phyloP scores from a whole-genome alignment of 2,113 vertebrate genomes.

The Calyptomena viridis region DNA sequence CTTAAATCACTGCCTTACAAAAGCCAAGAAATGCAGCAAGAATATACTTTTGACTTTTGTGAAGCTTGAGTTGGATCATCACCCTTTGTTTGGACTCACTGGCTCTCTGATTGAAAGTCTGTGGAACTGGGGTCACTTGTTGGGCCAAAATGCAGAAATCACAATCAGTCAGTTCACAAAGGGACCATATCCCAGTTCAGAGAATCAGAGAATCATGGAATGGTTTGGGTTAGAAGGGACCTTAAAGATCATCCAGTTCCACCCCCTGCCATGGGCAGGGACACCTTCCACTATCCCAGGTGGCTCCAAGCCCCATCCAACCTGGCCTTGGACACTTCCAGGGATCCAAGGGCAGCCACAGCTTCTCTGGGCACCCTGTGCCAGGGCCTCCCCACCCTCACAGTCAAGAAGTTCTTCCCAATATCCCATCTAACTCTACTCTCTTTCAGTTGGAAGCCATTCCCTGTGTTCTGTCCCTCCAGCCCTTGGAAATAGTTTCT shows the following conservation, averaged over 20 bases:
- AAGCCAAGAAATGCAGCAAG: neutral
- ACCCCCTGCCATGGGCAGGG: neutral
- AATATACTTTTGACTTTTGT: neutral
- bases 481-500: neutral
- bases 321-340: neutral
- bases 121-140: neutral
- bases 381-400: accelerated
- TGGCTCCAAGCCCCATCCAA: neutral
- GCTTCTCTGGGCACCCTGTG: neutral
- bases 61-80: neutral
- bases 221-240: neutral
- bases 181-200: neutral
- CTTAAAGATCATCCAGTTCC: accelerated
- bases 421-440: accelerated
- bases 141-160: neutral
- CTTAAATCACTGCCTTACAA: neutral
- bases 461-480: neutral
- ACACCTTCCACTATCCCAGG: neutral
- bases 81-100: neutral
- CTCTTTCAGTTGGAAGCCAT: neutral
- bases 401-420: neutral
- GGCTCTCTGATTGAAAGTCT: neutral
- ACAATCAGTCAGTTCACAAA: neutral
- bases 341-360: neutral
- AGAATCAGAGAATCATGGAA: neutral